Conservation (phyloP, 1,140 invertebrate species). For the Drosophila virilis region DNA sequence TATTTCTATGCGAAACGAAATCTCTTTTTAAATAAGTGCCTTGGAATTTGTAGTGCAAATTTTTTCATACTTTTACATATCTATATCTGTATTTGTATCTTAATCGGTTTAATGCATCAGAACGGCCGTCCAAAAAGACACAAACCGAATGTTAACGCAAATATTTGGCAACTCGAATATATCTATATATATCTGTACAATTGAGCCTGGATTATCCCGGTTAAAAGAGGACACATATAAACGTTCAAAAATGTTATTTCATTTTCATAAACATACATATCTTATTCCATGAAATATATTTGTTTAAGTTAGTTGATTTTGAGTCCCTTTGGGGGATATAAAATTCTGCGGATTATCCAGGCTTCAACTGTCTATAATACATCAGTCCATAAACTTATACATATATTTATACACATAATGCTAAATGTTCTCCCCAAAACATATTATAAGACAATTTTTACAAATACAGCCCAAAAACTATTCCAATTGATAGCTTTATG, state of each 20-base stretch:
- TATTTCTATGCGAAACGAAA: background rate
- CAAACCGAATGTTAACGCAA: constrained; percentile 8
- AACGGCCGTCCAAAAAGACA: constrained; percentile 29
- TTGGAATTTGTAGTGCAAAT: constrained; percentile 56
- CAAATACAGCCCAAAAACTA: constrained; percentile 13
- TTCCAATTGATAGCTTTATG: constrained; percentile 11
- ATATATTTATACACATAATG: constrained; percentile 5
- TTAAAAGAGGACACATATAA: no score
- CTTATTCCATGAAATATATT: no score
- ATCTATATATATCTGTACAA: constrained; percentile 5
- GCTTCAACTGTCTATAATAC: no score
- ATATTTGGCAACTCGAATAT: constrained; percentile 19
- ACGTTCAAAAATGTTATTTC: no score
- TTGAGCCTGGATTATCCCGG: no score
- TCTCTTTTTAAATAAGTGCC: constrained; percentile 37
- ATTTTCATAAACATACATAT: no score
- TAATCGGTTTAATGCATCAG: background rate
- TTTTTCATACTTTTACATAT: constrained; percentile 39
- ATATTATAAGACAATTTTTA: constrained; percentile 10
- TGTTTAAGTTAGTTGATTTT: no score
- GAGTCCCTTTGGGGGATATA: no score
- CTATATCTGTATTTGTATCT: constrained; percentile 8
- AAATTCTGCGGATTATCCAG: no score
- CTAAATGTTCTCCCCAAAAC: background rate
- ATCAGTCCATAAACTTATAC: constrained; percentile 12